phyloP scores from a whole-genome alignment of 2,888 invertebrate genomes.

The Drosophila subsilvestris region DNA sequence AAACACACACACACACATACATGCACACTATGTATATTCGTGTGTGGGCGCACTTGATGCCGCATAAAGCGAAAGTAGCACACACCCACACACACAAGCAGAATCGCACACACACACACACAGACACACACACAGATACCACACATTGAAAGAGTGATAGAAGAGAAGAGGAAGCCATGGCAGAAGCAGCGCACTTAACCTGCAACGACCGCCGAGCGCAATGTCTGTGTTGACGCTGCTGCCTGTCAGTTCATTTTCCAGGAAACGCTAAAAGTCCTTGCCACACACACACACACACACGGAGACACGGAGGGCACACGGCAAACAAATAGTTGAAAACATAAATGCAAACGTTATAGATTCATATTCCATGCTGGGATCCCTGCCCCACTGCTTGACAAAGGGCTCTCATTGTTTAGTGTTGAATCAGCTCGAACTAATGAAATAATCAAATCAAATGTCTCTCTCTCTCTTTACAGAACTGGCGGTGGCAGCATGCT shows the following conservation, averaged over 20 bases:
- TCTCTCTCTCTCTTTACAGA: constrained; percentile 59
- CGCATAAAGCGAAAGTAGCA: constrained; percentile 71
- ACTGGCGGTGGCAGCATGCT: constrained; percentile 89
- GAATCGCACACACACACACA: constrained; percentile 19
- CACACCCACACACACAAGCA: constrained; percentile 47
- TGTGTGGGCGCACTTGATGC: constrained; percentile 69
- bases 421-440: constrained; percentile 17
- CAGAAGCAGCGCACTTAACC: constrained; percentile 38
- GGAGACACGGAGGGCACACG: constrained; percentile 23
- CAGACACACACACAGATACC: constrained; percentile 19
- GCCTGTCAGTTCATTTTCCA: constrained; percentile 48
- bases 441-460: constrained; percentile 13
- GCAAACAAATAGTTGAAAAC: constrained; percentile 12
- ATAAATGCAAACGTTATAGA: constrained; percentile 14
- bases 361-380: constrained; percentile 13
- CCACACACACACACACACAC: constrained; percentile 25
- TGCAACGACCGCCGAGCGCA: constrained; percentile 49
- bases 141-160: constrained; percentile 21
- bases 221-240: constrained; percentile 32
- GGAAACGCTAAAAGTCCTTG: constrained; percentile 54
- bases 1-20: constrained; percentile 10
- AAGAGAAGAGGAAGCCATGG: background rate
- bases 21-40: constrained; percentile 25
- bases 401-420: constrained; percentile 19
- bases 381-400: constrained; percentile 19